These are phyloP conservation scores for Borostomias antarcticus DNA, from an alignment of 2,797 vertebrate genomes.

Conservation along the genomic window DNA sequence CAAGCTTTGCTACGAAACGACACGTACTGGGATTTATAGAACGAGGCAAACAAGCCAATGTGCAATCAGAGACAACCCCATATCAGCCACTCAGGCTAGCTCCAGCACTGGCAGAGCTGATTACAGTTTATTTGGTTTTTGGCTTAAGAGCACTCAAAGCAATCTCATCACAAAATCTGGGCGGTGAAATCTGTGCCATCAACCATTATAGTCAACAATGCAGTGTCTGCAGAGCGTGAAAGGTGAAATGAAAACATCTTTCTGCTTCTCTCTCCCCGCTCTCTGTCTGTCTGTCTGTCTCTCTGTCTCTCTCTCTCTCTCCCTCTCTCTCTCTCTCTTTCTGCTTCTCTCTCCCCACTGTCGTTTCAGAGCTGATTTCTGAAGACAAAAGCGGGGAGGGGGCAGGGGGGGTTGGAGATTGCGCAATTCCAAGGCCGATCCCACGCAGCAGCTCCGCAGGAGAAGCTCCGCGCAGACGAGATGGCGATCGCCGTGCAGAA, in stretches of 20 bases:
- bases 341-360: background rate
- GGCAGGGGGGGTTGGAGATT: no score
- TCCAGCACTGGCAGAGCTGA: background rate
- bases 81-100: background rate
- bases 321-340: background rate
- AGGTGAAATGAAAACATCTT: background rate
- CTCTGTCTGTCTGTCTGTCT: background rate
- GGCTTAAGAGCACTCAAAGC: no score
- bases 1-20: background rate
- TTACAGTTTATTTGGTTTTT: background rate
- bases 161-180: conserved; percentile 1
- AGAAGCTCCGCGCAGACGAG: no score
- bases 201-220: no score
- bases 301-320: background rate
- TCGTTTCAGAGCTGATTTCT: background rate
- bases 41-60: background rate
- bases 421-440: no score
- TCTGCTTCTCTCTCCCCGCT: background rate
- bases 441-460: no score
- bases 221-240: no score
- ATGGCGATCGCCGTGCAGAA: conserved; percentile 85
- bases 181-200: background rate
- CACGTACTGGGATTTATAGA: background rate
- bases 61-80: background rate
- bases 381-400: no score